Conservation (phyloP, 2,888 invertebrate species). For the Tipula confusa region DNA sequence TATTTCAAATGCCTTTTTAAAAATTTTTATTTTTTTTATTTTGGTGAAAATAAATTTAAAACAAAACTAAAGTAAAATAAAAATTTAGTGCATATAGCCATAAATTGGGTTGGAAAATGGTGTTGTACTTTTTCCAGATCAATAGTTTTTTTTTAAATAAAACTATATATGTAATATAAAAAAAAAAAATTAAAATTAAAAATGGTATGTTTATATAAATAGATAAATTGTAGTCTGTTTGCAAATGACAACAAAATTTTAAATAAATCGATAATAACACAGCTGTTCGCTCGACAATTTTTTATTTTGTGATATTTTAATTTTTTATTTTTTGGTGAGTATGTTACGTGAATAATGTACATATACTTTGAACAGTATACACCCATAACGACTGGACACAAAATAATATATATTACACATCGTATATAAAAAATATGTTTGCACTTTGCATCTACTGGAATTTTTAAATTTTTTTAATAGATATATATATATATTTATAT, state of each 20-base stretch:
- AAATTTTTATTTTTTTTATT: not conserved
- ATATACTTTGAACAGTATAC: too few relatives aligned
- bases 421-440: too few relatives aligned
- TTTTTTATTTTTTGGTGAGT: too few relatives aligned
- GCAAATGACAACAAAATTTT: not conserved
- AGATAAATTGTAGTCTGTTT: conserved; percentile 9
- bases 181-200: not conserved
- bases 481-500: too few relatives aligned
- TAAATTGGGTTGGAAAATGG: not conserved
- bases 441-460: too few relatives aligned
- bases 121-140: not conserved
- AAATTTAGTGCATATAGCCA: not conserved
- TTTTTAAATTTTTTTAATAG: too few relatives aligned
- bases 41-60: not conserved
- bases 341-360: not conserved
- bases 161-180: too few relatives aligned
- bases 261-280: not conserved
- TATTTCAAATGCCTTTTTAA: not conserved
- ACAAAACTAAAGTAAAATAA: not conserved
- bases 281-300: not conserved
- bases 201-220: not conserved
- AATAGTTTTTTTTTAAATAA: not conserved
- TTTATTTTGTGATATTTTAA: not conserved
- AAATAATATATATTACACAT: not conserved
- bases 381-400: not conserved